Conservation (phyloP, 2,113 vertebrate species). For the Tursiops truncatus region DNA sequence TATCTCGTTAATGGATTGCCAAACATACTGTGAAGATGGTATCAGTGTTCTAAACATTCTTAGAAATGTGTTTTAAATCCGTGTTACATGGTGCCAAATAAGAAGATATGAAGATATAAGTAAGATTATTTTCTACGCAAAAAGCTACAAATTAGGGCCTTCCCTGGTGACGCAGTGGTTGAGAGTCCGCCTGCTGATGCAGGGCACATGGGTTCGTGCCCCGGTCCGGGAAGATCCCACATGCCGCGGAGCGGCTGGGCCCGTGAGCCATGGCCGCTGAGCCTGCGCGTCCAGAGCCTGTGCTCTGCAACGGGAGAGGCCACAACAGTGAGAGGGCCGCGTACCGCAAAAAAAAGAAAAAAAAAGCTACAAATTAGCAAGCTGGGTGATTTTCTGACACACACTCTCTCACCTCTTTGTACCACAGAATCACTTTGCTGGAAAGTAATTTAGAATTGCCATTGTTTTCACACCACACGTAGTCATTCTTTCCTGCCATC, state of each 20-base stretch:
- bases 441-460: not conserved
- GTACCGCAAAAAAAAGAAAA: too few relatives aligned
- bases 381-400: not conserved
- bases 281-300: fast-evolving
- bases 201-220: too few relatives aligned
- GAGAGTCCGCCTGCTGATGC: too few relatives aligned
- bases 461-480: not conserved
- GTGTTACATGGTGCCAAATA: not conserved
- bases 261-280: too few relatives aligned
- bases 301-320: too few relatives aligned
- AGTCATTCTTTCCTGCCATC: not conserved
- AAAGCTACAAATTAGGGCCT: not conserved
- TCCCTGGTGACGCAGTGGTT: too few relatives aligned
- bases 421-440: not conserved
- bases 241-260: too few relatives aligned
- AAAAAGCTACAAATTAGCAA: not conserved
- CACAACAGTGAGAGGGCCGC: fast-evolving
- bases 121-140: not conserved
- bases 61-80: not conserved
- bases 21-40: not conserved
- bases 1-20: not conserved
- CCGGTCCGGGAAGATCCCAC: too few relatives aligned
- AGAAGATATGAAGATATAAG: too few relatives aligned
- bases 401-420: not conserved
- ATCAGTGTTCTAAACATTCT: not conserved